Base-by-base conservation (phyloP, 2,888 invertebrate genomes). In the Zygaena filipendulae region DNA sequence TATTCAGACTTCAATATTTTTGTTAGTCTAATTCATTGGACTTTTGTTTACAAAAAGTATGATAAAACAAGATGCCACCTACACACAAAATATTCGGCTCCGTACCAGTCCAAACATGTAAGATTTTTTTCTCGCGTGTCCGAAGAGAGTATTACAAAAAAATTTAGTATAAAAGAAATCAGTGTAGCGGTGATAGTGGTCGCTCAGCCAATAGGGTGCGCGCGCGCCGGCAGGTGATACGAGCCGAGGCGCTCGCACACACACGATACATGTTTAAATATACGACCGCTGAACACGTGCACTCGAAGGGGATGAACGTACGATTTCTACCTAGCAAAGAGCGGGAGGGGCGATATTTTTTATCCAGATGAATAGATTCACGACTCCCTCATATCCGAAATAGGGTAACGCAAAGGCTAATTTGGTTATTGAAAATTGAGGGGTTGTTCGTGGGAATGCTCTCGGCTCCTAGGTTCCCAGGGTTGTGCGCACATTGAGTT, bases 381-480 rank as follows among this genome's bases (percentile, higher is more conserved):
- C 71, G 70, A 77, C 70, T 77, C 74, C 74, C 72, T 69, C 74
- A 68, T 77, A 74, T 75, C 68, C 74, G 70, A 80, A 77, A 80
- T 79, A 75, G 80, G 80, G 80, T 80, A 81, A 80, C 79, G 79
- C 74, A 77, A 80, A 79, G 75, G 77, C 79, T 80, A 80, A 81
- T 81, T 81, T 81, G 80, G 79, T 80, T 81, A 81, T 80, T 79
- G 79, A 72, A 75, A 74, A 77, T 77, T 72, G 77, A 74, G 81
- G 80, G 80, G 80, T 81, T 70, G 79, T 72, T 82, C 85, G 86
- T 86, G 86, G 85, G 86, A 86, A 86, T 82, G 81, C 79, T 72
- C 67, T 71, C 62, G 67, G 77, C 67, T 72, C 70, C 71, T 70
- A 64, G 81, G 84, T 86, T 86, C 86, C 85, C 85, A 86, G 81